Percentiles rank a stretch among this genome's conserved stretches.
These are phyloP conservation scores for Drosophila neonasuta DNA, from an alignment of 2,888 invertebrate species.

Conservation along the genomic window DNA sequence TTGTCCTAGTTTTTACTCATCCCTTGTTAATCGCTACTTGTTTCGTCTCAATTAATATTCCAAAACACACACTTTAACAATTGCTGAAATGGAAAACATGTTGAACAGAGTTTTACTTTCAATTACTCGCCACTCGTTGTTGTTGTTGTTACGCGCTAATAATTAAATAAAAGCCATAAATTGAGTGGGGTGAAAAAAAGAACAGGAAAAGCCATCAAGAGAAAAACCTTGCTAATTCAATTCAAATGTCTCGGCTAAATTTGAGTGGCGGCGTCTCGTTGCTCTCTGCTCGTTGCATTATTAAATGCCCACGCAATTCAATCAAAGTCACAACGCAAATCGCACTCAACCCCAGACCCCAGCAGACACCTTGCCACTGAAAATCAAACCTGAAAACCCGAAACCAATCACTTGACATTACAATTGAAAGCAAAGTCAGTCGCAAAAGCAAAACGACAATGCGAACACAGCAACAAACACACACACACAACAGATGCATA, in stretches of 20 bases:
- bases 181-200: neutral
- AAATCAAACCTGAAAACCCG: constrained; percentile 28
- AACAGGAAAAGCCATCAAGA: constrained; percentile 30
- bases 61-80: constrained; percentile 1
- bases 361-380: constrained; percentile 5
- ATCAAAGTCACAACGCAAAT: constrained; percentile 56
- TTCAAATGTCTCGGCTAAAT: constrained; percentile 55
- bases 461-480: constrained; percentile 13
- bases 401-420: constrained; percentile 73
- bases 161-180: constrained; percentile 5
- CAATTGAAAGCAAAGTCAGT: constrained; percentile 57
- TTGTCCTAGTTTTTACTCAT: neutral
- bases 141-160: neutral
- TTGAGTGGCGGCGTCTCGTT: constrained; percentile 34
- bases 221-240: constrained; percentile 55
- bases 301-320: constrained; percentile 62
- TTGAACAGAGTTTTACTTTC: constrained; percentile 28
- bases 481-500: constrained; percentile 20
- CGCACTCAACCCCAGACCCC: constrained; percentile 4
- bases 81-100: constrained; percentile 1
- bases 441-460: constrained; percentile 18
- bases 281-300: constrained; percentile 48
- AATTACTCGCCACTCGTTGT: neutral
- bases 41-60: neutral
- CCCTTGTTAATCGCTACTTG: neutral